Evolutionary conservation across 2,797 vertebrate species (phyloP), one percentile per base, ranked within the genome.

Genomic region (Gymnodraco acuticeps): DNA sequence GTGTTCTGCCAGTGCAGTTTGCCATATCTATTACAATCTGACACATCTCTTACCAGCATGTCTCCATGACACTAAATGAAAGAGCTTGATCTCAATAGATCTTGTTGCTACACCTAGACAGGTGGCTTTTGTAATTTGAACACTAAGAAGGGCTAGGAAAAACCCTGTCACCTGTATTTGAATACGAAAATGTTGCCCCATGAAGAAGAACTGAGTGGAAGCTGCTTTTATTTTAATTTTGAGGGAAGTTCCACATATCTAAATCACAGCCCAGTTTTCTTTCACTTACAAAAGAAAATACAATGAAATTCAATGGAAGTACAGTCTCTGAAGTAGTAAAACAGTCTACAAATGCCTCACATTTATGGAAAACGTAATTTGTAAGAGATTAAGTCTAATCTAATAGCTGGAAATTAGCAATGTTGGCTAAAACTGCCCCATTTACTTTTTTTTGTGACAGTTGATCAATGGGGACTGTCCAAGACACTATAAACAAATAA

Each of bases 11-110:
- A 47, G 11, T 19, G 1, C 23, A 19, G 14, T 46, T 73, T 0
- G 0, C 10, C 50, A 50, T 51, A 7, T 52, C 23, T 64, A 17
- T 10, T 46, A 38, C 42, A 20, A 6, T 61, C 50, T 72, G 75
- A 54, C 61, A 46, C 31, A 27, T 11, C 5, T 41, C 20, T 42
- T 11, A 62, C 27, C 33, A 10, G 19, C 48, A 48, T 1, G 64
- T 78, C 67, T 82, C 61, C 74, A 73, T 66, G 77, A 66, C 64
- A 33, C 64, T 64, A 10, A 56, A 43, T 1, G 2, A 4, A 73
- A 78, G 77, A 73, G 79, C 48, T 69, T 79, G 69, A 42, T 15
- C 60, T 77, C 31, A 42, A 64, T 46, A 65, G 50, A 43, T 64
- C 15, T 23, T 19, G 69, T 43, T 15, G 50, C 27, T 33, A 4